phyloP scores from a whole-genome alignment of 1,140 invertebrate genomes.

The Heterodera schachtii region DNA sequence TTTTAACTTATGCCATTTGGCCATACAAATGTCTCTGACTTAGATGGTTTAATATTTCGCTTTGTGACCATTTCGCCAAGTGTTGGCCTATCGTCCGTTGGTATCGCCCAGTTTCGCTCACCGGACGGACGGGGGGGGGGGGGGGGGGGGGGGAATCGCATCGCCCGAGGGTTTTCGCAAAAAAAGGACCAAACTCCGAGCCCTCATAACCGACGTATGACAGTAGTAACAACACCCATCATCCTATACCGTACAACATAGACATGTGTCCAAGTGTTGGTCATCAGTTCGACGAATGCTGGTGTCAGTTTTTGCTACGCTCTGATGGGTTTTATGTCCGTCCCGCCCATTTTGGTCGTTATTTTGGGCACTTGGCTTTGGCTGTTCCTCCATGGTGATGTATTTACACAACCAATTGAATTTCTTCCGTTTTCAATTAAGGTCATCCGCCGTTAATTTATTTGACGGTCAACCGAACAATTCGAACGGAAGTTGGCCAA shows the following conservation, averaged over 20 bases:
- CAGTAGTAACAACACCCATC: too few species aligned
- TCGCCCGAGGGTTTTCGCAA: too few species aligned
- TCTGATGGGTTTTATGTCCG: constrained; percentile 1
- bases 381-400: neutral
- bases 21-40: too few species aligned
- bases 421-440: neutral
- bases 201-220: too few species aligned
- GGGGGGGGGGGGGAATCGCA: too few species aligned
- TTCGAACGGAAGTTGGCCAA: neutral
- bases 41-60: too few species aligned
- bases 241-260: neutral
- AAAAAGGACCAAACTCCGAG: too few species aligned
- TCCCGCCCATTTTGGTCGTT: neutral
- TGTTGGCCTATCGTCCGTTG: too few species aligned
- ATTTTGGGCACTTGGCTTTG: constrained; percentile 2
- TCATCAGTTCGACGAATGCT: neutral
- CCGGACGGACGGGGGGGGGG: too few species aligned
- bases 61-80: too few species aligned
- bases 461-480: neutral
- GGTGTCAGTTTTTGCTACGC: constrained; percentile 7
- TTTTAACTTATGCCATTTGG: too few species aligned
- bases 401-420: neutral
- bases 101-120: too few species aligned
- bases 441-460: constrained; percentile 5
- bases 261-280: neutral